Evolutionary conservation across 2,888 invertebrate genomes (phyloP).

Genomic region (Phymatocera aterrima): DNA sequence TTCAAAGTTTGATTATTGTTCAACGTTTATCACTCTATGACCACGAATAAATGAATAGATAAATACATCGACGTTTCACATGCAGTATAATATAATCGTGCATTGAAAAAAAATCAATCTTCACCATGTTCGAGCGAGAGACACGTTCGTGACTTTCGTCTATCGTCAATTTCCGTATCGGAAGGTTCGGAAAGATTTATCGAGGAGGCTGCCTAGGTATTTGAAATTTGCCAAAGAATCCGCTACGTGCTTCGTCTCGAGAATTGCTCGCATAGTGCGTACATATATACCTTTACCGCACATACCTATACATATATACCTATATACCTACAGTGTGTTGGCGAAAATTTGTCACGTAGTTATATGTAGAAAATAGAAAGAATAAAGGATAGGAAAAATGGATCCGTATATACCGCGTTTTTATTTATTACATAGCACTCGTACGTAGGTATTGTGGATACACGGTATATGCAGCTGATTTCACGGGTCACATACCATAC

Average conservation of each 20-base stretch:
- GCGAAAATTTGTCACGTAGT: too few relatives aligned
- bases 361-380: too few relatives aligned
- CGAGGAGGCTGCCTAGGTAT: not conserved
- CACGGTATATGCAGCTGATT: not conserved
- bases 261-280: not conserved
- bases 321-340: too few relatives aligned
- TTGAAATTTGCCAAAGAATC: slow-evolving; percentile 19
- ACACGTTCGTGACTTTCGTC: slow-evolving; percentile 30
- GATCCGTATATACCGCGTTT: too few relatives aligned
- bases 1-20: too few relatives aligned
- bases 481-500: not conserved
- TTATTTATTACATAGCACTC: not conserved
- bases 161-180: slow-evolving; percentile 1
- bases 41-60: not conserved
- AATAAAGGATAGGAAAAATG: too few relatives aligned
- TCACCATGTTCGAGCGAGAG: not conserved
- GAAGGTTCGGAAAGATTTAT: slow-evolving; percentile 1
- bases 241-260: not conserved
- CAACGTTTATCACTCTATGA: too few relatives aligned
- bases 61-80: too few relatives aligned
- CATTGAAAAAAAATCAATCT: not conserved
- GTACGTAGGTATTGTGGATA: not conserved
- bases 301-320: not conserved
- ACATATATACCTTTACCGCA: not conserved
- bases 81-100: not conserved